phyloP scores from a whole-genome alignment of 2,888 invertebrate species.

The Ceriagrion tenellum region DNA sequence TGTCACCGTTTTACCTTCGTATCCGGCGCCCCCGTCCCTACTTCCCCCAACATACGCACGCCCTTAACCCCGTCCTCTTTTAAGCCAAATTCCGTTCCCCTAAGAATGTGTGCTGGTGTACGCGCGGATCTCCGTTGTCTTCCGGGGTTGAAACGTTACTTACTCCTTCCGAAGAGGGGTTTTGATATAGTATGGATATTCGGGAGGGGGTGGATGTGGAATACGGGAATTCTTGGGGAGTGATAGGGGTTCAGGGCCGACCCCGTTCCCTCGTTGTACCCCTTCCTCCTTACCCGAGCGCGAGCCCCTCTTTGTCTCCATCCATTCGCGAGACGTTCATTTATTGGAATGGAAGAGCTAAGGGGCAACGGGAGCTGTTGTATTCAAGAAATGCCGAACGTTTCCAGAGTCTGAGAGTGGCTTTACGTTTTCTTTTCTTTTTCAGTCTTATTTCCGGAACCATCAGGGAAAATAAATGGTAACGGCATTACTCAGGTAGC shows the following conservation, averaged over 20 bases:
- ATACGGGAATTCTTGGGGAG: not conserved
- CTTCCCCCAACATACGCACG: no score
- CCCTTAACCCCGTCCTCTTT: not conserved
- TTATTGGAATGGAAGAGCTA: not conserved
- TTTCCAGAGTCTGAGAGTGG: not conserved
- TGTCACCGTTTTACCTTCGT: not conserved
- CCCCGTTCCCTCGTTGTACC: not conserved
- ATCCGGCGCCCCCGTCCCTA: not conserved
- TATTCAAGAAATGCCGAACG: constrained; percentile 31
- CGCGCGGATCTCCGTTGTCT: not conserved
- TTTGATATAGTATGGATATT: not conserved
- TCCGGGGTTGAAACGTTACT: not conserved
- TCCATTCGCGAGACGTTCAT: not conserved
- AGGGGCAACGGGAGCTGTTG: not conserved
- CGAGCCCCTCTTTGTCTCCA: not conserved
- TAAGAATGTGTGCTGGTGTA: not conserved
- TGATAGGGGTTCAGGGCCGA: not conserved
- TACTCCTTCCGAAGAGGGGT: not conserved
- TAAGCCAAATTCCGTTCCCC: not conserved
- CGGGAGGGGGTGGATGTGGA: not conserved
- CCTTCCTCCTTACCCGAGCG: not conserved
- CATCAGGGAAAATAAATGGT: constrained; percentile 14
- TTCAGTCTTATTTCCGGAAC: constrained; percentile 21
- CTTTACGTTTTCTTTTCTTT: not conserved
- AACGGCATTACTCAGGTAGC: not conserved